phyloP scores from a whole-genome alignment of 2,797 vertebrate species.

The Melanotaenia boesemani region DNA sequence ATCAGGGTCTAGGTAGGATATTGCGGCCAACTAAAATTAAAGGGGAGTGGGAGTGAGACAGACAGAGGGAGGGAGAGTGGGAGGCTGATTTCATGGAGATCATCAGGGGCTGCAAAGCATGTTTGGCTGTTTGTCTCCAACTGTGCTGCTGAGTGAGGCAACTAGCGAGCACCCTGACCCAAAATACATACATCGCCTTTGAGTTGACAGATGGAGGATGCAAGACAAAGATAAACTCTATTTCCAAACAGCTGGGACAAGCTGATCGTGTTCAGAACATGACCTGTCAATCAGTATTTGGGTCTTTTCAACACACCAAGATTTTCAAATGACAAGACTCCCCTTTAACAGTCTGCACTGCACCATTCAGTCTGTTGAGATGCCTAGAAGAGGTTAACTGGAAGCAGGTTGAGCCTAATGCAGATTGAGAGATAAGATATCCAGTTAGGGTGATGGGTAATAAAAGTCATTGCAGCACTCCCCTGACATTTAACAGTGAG shows the following conservation, averaged over 20 bases:
- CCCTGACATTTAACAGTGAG: slow-evolving; percentile 72
- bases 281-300: slow-evolving; percentile 44
- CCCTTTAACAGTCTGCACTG: slow-evolving; percentile 13
- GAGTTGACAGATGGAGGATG: slow-evolving; percentile 33
- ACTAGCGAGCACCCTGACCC: slow-evolving; percentile 23
- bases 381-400: slow-evolving; percentile 52
- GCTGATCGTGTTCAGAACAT: slow-evolving; percentile 43
- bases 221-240: slow-evolving; percentile 32
- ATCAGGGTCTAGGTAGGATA: slow-evolving; percentile 64
- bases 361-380: slow-evolving; percentile 4
- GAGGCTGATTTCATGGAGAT: slow-evolving; percentile 61
- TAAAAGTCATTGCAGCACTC: slow-evolving; percentile 64
- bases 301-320: slow-evolving; percentile 17
- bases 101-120: slow-evolving; percentile 28
- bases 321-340: slow-evolving; percentile 39
- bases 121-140: slow-evolving; percentile 33
- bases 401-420: slow-evolving; percentile 60
- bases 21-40: slow-evolving; percentile 64
- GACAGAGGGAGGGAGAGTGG: slow-evolving; percentile 42
- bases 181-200: slow-evolving; percentile 51
- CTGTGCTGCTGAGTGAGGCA: slow-evolving; percentile 18
- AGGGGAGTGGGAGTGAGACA: slow-evolving; percentile 62
- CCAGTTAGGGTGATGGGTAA: slow-evolving; percentile 68
- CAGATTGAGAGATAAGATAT: slow-evolving; percentile 79
- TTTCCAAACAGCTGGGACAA: slow-evolving; percentile 31